Percentiles rank a stretch among this genome's conserved stretches.
Evolutionary conservation across 1,140 invertebrate species (phyloP).

Genomic region (Drosophila sucinea): DNA sequence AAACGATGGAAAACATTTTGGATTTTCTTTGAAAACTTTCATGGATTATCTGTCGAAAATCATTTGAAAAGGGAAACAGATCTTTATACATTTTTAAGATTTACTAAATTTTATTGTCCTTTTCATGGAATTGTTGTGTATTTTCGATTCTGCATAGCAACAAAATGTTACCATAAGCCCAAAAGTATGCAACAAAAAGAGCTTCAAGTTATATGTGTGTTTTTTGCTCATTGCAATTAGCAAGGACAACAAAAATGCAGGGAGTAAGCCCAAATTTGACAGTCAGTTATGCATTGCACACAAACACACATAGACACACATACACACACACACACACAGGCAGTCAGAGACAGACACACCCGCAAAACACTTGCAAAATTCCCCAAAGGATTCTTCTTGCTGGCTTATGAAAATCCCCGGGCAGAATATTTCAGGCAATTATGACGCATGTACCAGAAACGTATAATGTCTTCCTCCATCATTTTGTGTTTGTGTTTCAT

Average conservation of each 20-base stretch:
- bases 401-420: slow-evolving; percentile 8
- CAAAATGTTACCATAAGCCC: not conserved
- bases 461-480: slow-evolving; percentile 6
- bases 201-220: not conserved
- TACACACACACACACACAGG: not conserved
- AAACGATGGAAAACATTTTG: no score
- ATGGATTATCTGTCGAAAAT: no score
- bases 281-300: slow-evolving; percentile 3
- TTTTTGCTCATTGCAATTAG: slow-evolving; percentile 14
- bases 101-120: no score
- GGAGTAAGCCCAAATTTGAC: not conserved
- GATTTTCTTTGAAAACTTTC: no score
- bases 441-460: slow-evolving; percentile 13
- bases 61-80: no score
- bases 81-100: no score
- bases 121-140: no score
- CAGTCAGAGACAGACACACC: not conserved
- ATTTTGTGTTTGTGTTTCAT: slow-evolving; percentile 20
- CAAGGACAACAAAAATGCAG: slow-evolving; percentile 1
- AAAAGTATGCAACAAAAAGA: not conserved
- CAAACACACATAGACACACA: not conserved
- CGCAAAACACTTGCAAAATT: slow-evolving; percentile 11
- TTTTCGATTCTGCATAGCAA: no score
- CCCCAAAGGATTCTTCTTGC: slow-evolving; percentile 18
- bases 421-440: slow-evolving; percentile 12